phyloP scores from a whole-genome alignment of 2,113 vertebrate genomes.

The Chlorodrepanis virens region DNA sequence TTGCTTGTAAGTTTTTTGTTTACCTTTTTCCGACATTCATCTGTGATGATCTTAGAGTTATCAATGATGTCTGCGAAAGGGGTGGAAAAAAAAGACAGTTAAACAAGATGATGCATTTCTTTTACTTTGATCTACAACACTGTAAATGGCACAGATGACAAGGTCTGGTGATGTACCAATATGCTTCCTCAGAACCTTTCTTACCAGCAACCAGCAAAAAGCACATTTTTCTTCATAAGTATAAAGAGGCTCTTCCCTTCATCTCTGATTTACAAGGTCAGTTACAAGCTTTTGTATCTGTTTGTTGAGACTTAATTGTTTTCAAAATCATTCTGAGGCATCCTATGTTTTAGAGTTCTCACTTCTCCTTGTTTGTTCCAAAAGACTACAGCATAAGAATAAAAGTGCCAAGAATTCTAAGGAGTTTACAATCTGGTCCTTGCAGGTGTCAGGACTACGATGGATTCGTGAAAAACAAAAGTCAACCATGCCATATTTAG shows the following conservation, averaged over 20 bases:
- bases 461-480: neutral
- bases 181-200: neutral
- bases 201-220: neutral
- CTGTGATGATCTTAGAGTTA: slow-evolving; percentile 90
- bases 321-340: neutral
- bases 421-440: neutral
- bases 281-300: neutral
- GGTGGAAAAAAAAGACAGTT: neutral
- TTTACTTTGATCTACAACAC: neutral
- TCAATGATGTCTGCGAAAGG: slow-evolving; percentile 87
- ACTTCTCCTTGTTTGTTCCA: neutral
- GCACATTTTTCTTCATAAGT: neutral
- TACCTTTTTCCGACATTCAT: slow-evolving; percentile 91
- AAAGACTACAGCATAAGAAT: neutral
- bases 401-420: neutral
- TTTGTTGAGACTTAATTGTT: neutral
- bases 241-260: neutral
- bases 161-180: neutral
- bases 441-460: neutral
- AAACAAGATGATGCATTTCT: neutral
- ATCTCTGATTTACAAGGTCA: neutral
- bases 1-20: neutral
- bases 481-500: neutral
- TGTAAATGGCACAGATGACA: neutral
- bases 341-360: neutral